These are phyloP conservation scores for Rissa tridactyla DNA, from an alignment of 2,113 vertebrate genomes.

Conservation along the genomic window DNA sequence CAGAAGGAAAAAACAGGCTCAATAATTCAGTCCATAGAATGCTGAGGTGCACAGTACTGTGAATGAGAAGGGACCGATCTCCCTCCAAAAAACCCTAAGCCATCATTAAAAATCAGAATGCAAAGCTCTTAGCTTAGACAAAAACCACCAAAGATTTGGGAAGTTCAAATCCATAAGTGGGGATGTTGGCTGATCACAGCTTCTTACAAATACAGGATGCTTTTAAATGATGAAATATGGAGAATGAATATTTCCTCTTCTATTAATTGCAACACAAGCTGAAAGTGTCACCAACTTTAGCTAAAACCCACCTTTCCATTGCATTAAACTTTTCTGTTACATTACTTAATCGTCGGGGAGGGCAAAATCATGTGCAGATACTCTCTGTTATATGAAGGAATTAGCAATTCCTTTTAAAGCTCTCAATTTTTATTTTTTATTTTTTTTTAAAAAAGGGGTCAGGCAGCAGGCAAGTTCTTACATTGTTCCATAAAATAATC, in stretches of 20 bases:
- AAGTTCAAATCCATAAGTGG: not conserved
- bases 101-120: not conserved
- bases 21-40: not conserved
- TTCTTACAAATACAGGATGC: slow-evolving; percentile 52
- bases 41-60: not conserved
- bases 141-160: not conserved
- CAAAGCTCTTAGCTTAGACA: not conserved
- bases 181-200: not conserved
- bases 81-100: not conserved
- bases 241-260: slow-evolving; percentile 53
- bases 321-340: slow-evolving; percentile 3
- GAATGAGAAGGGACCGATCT: not conserved
- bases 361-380: not conserved
- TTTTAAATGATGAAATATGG: slow-evolving; percentile 53
- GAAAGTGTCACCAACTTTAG: not conserved
- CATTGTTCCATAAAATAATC: not conserved
- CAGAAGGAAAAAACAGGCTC: slow-evolving; percentile 37
- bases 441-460: not conserved
- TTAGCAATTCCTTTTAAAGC: not conserved
- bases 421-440: not conserved
- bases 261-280: slow-evolving; percentile 20
- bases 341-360: not conserved
- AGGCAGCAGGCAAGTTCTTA: not conserved
- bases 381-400: not conserved
- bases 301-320: not conserved